phyloP scores from a whole-genome alignment of 1,140 invertebrate genomes.

The Formica selysi region DNA sequence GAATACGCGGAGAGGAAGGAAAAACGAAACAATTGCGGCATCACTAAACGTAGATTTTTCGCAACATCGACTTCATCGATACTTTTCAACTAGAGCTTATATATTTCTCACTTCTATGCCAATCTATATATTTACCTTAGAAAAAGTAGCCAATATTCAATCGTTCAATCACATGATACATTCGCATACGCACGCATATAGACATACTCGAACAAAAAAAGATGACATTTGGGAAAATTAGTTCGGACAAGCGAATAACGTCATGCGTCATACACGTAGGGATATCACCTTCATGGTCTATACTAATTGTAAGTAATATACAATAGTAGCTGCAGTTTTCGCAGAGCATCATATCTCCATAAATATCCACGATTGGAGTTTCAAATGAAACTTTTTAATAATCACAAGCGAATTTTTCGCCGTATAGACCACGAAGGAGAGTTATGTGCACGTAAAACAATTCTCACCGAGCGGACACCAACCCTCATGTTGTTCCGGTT shows the following conservation, averaged over 20 bases:
- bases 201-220: slow-evolving; percentile 42
- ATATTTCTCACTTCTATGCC: slow-evolving; percentile 1
- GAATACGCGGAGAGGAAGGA: slow-evolving; percentile 16
- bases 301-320: neutral
- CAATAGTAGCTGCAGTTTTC: neutral
- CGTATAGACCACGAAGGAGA: slow-evolving; percentile 78
- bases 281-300: slow-evolving; percentile 69
- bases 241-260: slow-evolving; percentile 35
- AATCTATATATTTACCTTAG: slow-evolving; percentile 41
- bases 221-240: slow-evolving; percentile 56
- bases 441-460: slow-evolving; percentile 82
- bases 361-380: neutral
- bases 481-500: slow-evolving; percentile 95
- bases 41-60: slow-evolving; percentile 30
- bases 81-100: slow-evolving; percentile 6
- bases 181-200: slow-evolving; percentile 54
- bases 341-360: neutral
- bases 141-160: slow-evolving; percentile 39
- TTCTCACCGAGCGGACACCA: slow-evolving; percentile 93
- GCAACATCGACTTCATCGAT: neutral
- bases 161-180: slow-evolving; percentile 49
- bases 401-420: neutral
- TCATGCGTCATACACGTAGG: slow-evolving; percentile 70
- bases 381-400: neutral
- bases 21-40: slow-evolving; percentile 29